phyloP scores from a whole-genome alignment of 2,113 vertebrate genomes.

The Pachyramphus minor region DNA sequence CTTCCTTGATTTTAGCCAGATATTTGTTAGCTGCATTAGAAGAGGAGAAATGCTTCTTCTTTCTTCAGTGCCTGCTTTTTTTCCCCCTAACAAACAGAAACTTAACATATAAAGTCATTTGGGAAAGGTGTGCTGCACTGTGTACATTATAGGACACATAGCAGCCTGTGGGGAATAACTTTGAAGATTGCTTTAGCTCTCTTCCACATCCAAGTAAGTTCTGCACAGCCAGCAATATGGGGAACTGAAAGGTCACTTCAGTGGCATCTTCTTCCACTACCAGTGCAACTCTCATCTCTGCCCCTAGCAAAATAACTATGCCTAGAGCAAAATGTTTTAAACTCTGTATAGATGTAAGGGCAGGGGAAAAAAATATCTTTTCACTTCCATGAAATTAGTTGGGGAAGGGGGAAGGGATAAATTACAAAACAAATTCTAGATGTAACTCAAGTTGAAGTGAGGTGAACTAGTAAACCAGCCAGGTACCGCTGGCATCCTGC shows the following conservation, averaged over 20 bases:
- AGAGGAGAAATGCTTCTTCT: not conserved
- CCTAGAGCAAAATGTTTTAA: not conserved
- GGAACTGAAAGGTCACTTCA: not conserved
- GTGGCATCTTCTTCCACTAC: not conserved
- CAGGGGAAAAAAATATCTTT: not conserved
- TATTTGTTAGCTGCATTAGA: not conserved
- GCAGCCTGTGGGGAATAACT: not conserved
- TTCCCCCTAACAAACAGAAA: not conserved
- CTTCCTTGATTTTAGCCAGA: not conserved
- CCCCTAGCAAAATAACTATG: not conserved
- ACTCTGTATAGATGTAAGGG: not conserved
- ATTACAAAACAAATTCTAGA: constrained; percentile 14
- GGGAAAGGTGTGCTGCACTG: not conserved
- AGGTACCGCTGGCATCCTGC: not conserved
- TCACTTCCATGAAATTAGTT: not conserved
- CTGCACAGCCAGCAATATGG: not conserved
- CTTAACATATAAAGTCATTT: not conserved
- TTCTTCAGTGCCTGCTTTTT: not conserved
- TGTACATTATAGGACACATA: not conserved
- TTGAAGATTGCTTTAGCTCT: not conserved
- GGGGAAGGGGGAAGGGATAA: not conserved
- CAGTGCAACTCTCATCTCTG: not conserved
- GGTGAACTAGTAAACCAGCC: not conserved
- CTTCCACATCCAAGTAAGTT: not conserved
- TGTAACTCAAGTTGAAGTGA: not conserved